Evolutionary conservation across 2,797 vertebrate genomes (phyloP).

Genomic region (Anabas testudineus): DNA sequence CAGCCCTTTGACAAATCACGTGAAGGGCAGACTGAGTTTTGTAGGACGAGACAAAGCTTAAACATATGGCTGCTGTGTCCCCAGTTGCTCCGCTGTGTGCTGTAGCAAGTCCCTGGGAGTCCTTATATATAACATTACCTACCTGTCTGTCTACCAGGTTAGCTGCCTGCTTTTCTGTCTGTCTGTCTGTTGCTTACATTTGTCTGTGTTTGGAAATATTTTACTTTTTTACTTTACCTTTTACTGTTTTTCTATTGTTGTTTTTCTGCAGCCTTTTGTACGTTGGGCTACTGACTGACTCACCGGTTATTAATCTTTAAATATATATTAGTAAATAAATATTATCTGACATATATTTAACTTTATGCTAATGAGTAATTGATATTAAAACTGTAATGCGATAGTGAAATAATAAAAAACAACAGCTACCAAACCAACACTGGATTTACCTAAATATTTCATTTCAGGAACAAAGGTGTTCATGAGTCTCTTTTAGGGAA

Average conservation of each 20-base stretch:
- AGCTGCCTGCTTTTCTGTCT: conserved; percentile 36
- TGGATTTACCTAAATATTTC: too few relatives aligned
- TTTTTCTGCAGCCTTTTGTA: neutral
- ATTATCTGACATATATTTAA: too few relatives aligned
- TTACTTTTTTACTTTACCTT: conserved; percentile 2
- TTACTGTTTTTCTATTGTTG: too few relatives aligned
- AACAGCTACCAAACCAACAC: neutral
- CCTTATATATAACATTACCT: conserved; percentile 80
- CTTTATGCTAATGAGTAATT: too few relatives aligned
- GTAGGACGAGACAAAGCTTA: conserved; percentile 98
- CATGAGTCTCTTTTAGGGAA: too few relatives aligned
- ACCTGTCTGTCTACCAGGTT: conserved; percentile 56
- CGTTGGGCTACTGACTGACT: too few relatives aligned
- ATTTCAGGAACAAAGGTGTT: too few relatives aligned
- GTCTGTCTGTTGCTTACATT: conserved; percentile 11
- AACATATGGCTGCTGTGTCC: conserved; percentile 94
- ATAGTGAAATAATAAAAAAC: too few relatives aligned
- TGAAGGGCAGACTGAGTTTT: conserved; percentile 98
- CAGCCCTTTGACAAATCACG: conserved; percentile 92
- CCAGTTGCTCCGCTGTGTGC: conserved; percentile 84
- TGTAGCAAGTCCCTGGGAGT: conserved; percentile 66
- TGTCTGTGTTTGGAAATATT: neutral
- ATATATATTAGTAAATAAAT: too few relatives aligned
- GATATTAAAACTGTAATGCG: too few relatives aligned
- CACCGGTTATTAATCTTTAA: too few relatives aligned